These are phyloP conservation scores for Fregata magnificens DNA, from an alignment of 2,113 vertebrate species.

Conservation along the genomic window DNA sequence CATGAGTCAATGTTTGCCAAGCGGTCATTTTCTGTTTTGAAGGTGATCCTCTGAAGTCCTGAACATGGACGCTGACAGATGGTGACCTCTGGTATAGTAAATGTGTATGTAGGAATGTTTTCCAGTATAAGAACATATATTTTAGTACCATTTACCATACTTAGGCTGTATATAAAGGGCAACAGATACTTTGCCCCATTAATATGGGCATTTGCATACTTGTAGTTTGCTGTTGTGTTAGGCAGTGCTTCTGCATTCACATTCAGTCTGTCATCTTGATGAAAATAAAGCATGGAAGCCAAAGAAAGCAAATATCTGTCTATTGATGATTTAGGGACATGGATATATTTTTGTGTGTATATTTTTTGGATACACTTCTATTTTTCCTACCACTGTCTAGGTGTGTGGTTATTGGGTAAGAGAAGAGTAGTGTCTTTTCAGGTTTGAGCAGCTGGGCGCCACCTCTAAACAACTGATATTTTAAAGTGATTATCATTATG, in stretches of 20 bases:
- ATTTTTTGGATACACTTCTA: not conserved
- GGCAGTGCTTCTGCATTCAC: not conserved
- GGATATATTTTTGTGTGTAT: not conserved
- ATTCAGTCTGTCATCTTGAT: not conserved
- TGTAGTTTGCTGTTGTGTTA: not conserved
- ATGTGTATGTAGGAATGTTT: not conserved
- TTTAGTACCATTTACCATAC: not conserved
- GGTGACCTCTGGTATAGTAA: not conserved
- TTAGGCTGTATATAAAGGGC: not conserved
- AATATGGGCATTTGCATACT: not conserved
- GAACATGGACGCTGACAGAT: not conserved
- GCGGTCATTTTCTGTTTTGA: not conserved
- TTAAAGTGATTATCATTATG: not conserved
- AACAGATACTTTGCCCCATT: not conserved
- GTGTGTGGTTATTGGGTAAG: not conserved
- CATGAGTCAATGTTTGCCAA: not conserved
- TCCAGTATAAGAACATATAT: not conserved
- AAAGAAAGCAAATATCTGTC: not conserved
- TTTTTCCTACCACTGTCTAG: not conserved
- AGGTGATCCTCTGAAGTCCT: not conserved
- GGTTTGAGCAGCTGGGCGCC: not conserved
- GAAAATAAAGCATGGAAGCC: not conserved
- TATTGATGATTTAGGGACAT: not conserved
- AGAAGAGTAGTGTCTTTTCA: not conserved
- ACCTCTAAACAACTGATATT: not conserved